phyloP scores from a whole-genome alignment of 1,140 invertebrate species.

The Heliconius himera region DNA sequence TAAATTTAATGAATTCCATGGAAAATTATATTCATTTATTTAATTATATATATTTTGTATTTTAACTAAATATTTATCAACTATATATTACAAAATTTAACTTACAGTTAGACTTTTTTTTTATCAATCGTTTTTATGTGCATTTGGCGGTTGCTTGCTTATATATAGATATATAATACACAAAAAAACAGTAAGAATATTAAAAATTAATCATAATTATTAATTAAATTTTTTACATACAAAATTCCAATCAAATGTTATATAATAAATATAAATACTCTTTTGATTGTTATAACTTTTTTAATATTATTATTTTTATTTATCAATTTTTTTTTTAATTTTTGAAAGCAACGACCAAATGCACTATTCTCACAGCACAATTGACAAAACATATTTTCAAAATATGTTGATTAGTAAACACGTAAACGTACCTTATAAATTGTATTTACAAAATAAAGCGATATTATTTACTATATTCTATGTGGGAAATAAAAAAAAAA shows the following conservation, averaged over 20 bases:
- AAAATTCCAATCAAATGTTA: slow-evolving; percentile 4
- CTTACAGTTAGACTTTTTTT: slow-evolving; percentile 70
- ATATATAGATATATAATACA: background rate
- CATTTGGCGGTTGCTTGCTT: slow-evolving; percentile 58
- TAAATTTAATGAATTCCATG: slow-evolving; percentile 79
- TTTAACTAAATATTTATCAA: slow-evolving; percentile 80
- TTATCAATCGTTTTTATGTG: slow-evolving; percentile 71
- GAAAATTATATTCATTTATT: slow-evolving; percentile 81
- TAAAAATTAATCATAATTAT: background rate
- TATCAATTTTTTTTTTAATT: slow-evolving; percentile 7
- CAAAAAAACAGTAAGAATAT: slow-evolving; percentile 7
- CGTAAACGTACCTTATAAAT: slow-evolving; percentile 76
- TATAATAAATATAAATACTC: slow-evolving; percentile 30
- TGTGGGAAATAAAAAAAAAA: slow-evolving; percentile 52
- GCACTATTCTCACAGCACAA: slow-evolving; percentile 74
- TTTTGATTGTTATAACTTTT: slow-evolving; percentile 23
- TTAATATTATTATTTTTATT: background rate
- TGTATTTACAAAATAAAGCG: slow-evolving; percentile 80
- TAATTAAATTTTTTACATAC: slow-evolving; percentile 15
- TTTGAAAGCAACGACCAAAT: slow-evolving; percentile 58
- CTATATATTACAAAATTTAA: slow-evolving; percentile 81
- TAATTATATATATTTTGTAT: slow-evolving; percentile 80
- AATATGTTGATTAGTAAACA: slow-evolving; percentile 79
- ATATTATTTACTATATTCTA: slow-evolving; percentile 62
- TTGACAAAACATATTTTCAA: slow-evolving; percentile 81